Evolutionary conservation across 2,888 invertebrate species (phyloP).

Genomic region (Rhaphigaster nebulosa): DNA sequence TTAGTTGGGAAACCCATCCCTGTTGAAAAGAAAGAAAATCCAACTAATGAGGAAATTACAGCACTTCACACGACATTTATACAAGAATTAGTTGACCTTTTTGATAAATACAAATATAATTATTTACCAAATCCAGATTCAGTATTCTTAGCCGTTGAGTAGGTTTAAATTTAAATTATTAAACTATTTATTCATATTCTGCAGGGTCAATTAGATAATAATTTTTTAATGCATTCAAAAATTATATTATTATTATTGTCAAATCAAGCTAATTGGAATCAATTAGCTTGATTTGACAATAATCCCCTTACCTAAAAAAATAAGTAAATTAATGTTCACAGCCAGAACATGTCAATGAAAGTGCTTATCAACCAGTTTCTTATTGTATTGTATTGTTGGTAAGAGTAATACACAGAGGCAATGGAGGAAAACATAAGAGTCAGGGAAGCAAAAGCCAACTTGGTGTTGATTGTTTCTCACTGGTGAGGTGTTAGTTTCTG

Average conservation of each 20-base stretch:
- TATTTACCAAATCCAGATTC: conserved; percentile 74
- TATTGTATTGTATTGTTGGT: neutral
- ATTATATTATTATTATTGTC: neutral
- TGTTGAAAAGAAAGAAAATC: conserved; percentile 78
- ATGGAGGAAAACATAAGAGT: neutral
- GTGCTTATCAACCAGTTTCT: no score
- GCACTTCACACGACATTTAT: conserved; percentile 83
- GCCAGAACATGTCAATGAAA: no score
- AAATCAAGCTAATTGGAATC: neutral
- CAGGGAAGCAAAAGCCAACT: neutral
- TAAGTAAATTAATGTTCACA: neutral
- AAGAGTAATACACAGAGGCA: neutral
- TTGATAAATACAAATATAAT: conserved; percentile 86
- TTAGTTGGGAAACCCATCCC: conserved; percentile 90
- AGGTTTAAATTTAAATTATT: neutral
- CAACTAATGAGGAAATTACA: conserved; percentile 82
- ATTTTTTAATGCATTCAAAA: neutral
- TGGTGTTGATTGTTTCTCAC: neutral
- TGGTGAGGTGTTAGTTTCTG: neutral
- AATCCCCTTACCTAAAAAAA: neutral
- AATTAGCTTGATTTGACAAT: no score
- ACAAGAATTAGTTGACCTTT: conserved; percentile 78
- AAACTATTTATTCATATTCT: neutral
- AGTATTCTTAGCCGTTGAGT: conserved; percentile 71
- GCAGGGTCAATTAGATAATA: no score